Evolutionary conservation across 2,888 invertebrate genomes (phyloP), one percentile per base, ranked within the genome.

Genomic region (Nomada ruficornis): DNA sequence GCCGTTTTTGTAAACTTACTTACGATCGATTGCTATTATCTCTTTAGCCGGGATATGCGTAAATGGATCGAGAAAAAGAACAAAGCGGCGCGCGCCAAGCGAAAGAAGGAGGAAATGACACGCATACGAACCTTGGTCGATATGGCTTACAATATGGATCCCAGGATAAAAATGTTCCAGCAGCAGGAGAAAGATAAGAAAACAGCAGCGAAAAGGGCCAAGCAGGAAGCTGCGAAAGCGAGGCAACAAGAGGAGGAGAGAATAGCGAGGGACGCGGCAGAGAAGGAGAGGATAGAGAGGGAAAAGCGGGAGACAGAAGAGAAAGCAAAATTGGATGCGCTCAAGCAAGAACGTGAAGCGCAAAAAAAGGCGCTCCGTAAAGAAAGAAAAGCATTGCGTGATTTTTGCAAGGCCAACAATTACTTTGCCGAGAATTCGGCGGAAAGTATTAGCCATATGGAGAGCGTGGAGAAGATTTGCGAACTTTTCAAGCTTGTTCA

Each of bases 31-130:
- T 23, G n/a, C 5, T 15, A 59, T 78, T 29, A 18, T 29, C 26
- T 26, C 20, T 50, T 5, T 82, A 95, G 95, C 94, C 96, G 99
- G 2, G 99, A 99, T 90, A 99, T 99, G 94, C 95, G 99, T 63
- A 96, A 98, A 83, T 99, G 98, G 97, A 99, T 99, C 92, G 99
- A 99, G 92, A 99, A 99, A 94, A 98, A 98, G 94, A 99, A 99
- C 94, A 99, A 98, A 95, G 97, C 96, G 1, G 98, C 98, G 10
- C 95, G 99, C 64, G 97, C 98, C 52, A 97, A 99, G 92, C 96
- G 98, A 91, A 99, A 99, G 94, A 99, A 99, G 94, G 99, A 99
- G 92, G 99, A 99, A 95, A 98, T 98, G 97, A 95, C 97, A 0
- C 95, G 99, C 87, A 97, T 99, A 88, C 95, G 99, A 18, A 96